Conservation (phyloP, 2,797 vertebrate genomes). For the Ptychadena robeensis region DNA sequence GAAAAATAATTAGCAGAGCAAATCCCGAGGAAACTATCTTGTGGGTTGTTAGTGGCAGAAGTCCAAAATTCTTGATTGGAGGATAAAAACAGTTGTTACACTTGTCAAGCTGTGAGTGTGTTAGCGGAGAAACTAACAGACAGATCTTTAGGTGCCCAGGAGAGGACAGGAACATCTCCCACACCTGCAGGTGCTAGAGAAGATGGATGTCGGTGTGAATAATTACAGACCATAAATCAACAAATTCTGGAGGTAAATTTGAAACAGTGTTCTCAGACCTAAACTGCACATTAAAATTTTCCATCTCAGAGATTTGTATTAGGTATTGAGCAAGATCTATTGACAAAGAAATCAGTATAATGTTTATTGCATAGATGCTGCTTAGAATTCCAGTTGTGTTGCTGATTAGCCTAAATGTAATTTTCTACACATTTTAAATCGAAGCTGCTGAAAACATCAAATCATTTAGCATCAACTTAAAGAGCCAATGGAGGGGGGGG, state of each 20-base stretch:
- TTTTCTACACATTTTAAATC: no score
- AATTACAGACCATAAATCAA: slow-evolving; percentile 27
- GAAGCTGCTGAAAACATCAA: no score
- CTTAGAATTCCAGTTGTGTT: no score
- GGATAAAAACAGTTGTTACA: slow-evolving; percentile 57
- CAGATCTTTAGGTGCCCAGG: slow-evolving; percentile 47
- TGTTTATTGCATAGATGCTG: no score
- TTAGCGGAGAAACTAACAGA: slow-evolving; percentile 49
- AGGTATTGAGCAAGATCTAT: no score
- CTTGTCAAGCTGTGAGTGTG: slow-evolving; percentile 43
- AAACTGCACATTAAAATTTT: neutral
- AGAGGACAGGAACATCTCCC: neutral
- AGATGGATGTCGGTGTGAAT: slow-evolving; percentile 43
- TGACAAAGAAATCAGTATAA: no score
- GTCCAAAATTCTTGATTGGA: slow-evolving; percentile 39
- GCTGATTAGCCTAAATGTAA: no score
- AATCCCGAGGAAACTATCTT: slow-evolving; percentile 42
- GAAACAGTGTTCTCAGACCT: neutral
- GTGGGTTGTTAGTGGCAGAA: slow-evolving; percentile 47
- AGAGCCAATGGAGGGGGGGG: no score
- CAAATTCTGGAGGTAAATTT: slow-evolving; percentile 14
- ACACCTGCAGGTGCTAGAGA: slow-evolving; percentile 27
- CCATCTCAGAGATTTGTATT: neutral
- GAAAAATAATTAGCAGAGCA: slow-evolving; percentile 56
- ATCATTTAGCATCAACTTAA: no score